Evolutionary conservation across 2,797 vertebrate species (phyloP).

Genomic region (Sylvilagus floridanus): DNA sequence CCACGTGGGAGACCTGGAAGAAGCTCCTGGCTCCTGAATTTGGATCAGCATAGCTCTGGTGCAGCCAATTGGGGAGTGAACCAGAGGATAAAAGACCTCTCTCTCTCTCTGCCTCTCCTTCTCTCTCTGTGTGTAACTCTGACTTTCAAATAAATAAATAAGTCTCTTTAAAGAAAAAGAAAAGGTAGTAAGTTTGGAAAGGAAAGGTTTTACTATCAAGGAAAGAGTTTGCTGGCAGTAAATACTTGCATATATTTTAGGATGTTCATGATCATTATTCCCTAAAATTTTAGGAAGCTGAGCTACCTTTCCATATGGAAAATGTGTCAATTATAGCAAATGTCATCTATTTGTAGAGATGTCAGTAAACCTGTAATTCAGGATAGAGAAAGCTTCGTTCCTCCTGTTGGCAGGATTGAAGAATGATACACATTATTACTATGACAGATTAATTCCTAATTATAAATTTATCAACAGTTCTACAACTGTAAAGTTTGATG

Average conservation of each 20-base stretch:
- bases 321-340: slow-evolving; percentile 53
- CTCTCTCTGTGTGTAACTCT: too few species aligned
- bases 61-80: too few species aligned
- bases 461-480: slow-evolving; percentile 85
- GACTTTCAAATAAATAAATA: too few species aligned
- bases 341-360: slow-evolving; percentile 66
- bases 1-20: too few species aligned
- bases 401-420: slow-evolving; percentile 75
- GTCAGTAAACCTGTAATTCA: slow-evolving; percentile 62
- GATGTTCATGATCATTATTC: background rate
- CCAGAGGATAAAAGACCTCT: too few species aligned
- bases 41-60: too few species aligned
- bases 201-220: background rate
- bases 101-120: too few species aligned
- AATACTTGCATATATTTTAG: background rate
- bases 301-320: background rate
- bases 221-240: background rate
- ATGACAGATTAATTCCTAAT: slow-evolving; percentile 87
- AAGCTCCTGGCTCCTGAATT: too few species aligned
- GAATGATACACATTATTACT: slow-evolving; percentile 85
- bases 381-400: slow-evolving; percentile 63
- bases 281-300: background rate
- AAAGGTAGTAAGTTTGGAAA: slow-evolving; percentile 43
- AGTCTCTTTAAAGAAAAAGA: background rate
- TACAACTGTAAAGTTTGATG: slow-evolving; percentile 82